Evolutionary conservation across 1,140 invertebrate species (phyloP).

Genomic region (Monomorium pharaonis): DNA sequence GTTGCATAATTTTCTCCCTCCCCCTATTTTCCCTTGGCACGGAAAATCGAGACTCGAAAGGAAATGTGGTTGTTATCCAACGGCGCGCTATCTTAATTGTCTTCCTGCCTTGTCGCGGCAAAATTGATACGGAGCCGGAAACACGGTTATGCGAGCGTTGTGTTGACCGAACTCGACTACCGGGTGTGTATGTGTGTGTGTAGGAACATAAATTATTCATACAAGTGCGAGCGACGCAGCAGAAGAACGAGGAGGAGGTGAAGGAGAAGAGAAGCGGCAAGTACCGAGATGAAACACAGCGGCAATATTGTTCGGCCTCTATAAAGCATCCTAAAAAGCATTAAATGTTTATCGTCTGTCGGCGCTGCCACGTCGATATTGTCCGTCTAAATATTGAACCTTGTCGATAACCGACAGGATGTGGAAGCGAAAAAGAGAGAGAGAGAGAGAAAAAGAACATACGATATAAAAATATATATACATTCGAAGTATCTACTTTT

Average conservation of each 20-base stretch:
- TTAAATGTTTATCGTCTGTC: conserved; percentile 43
- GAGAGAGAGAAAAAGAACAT: not conserved
- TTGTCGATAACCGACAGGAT: not conserved
- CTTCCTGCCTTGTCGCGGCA: conserved; percentile 43
- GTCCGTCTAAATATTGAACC: conserved; percentile 50
- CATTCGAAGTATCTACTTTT: not conserved
- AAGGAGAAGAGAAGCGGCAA: not conserved
- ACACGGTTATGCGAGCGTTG: conserved; percentile 27
- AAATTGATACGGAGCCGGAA: conserved; percentile 58
- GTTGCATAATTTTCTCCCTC: not conserved
- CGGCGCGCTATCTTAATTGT: conserved; percentile 53
- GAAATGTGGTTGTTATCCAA: conserved; percentile 17
- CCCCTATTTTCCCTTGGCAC: not conserved
- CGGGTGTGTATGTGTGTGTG: not conserved
- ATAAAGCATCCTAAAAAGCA: conserved; percentile 28
- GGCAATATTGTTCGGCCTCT: conserved; percentile 33
- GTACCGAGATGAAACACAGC: conserved; percentile 3
- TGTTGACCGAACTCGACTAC: conserved; percentile 21
- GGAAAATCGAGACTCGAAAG: conserved; percentile 6
- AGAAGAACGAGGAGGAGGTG: no score
- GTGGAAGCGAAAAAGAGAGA: no score
- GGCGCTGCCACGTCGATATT: not conserved
- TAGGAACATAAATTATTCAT: conserved; percentile 55
- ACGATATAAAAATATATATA: not conserved
- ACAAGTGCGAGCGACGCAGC: not conserved